Conservation (phyloP, 2,113 vertebrate species). For the Pterocles burchelli region DNA sequence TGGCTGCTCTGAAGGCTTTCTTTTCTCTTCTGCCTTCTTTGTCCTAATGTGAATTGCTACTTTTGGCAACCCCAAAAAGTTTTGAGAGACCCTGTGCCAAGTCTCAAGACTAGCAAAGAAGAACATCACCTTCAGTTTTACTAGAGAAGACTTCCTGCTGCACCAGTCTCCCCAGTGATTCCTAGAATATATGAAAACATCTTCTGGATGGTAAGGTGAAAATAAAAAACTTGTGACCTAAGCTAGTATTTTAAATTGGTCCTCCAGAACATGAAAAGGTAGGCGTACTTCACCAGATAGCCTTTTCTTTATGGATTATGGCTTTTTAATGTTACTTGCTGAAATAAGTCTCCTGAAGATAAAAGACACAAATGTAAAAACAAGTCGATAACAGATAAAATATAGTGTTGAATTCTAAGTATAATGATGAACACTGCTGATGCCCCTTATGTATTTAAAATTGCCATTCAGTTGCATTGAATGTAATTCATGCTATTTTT, state of each 20-base stretch:
- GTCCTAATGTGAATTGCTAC: not conserved
- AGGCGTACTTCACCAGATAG: not conserved
- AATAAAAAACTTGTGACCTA: not conserved
- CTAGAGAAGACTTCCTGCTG: not conserved
- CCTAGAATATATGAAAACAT: not conserved
- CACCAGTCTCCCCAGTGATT: not conserved
- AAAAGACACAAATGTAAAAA: slow-evolving; percentile 63
- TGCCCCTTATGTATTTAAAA: slow-evolving; percentile 81
- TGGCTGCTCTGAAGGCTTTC: not conserved
- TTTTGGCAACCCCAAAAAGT: not conserved
- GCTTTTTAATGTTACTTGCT: not conserved
- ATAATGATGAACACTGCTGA: slow-evolving; percentile 69
- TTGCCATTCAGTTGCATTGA: slow-evolving; percentile 77
- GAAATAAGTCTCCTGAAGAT: slow-evolving; percentile 54
- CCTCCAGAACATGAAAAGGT: not conserved
- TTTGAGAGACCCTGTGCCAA: not conserved
- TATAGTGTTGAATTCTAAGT: slow-evolving; percentile 70
- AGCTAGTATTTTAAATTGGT: not conserved
- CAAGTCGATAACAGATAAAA: slow-evolving; percentile 64
- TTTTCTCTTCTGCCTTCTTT: not conserved
- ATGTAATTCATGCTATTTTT: slow-evolving; percentile 77
- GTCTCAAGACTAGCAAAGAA: not conserved
- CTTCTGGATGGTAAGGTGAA: not conserved
- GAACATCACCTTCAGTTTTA: not conserved
- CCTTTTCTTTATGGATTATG: not conserved